A percentile compares a stretch with the other conserved stretches of the same genome.
phyloP scores from a whole-genome alignment of 2,113 vertebrate genomes.

The Ophiodon elongatus region DNA sequence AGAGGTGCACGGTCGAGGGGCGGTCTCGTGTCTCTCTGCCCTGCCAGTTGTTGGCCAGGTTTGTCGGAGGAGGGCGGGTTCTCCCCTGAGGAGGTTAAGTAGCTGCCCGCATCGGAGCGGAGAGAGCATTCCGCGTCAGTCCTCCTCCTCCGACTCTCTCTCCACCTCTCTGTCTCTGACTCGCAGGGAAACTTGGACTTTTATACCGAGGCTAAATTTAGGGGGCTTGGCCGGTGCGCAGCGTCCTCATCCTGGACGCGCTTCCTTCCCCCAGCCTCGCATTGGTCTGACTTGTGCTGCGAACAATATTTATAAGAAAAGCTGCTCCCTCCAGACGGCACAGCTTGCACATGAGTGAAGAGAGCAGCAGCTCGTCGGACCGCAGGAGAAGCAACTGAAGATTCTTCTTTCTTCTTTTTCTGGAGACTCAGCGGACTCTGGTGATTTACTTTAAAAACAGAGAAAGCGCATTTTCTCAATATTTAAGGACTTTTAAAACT shows the following conservation, averaged over 20 bases:
- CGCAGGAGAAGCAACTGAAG: constrained; percentile 35
- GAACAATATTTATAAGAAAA: constrained; percentile 78
- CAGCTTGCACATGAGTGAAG: constrained; percentile 65
- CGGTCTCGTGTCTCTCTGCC: constrained; percentile 11
- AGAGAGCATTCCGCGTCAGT: constrained; percentile 53
- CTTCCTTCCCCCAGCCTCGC: constrained; percentile 84
- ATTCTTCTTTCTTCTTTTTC: neutral
- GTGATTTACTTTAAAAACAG: constrained; percentile 1
- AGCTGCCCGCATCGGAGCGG: constrained; percentile 46
- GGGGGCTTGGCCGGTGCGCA: constrained; percentile 80
- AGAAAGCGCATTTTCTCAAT: constrained; percentile 5
- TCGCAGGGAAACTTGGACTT: constrained; percentile 73
- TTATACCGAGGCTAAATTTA: constrained; percentile 92
- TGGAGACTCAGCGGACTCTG: constrained; percentile 36
- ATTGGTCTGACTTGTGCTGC: constrained; percentile 83
- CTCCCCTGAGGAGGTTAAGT: constrained; percentile 76
- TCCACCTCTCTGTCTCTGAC: constrained; percentile 28
- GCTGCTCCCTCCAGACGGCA: constrained; percentile 62
- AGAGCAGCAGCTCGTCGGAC: constrained; percentile 46
- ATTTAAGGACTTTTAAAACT: neutral
- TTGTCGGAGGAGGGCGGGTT: constrained; percentile 61
- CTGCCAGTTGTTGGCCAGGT: constrained; percentile 66
- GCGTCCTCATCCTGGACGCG: constrained; percentile 85
- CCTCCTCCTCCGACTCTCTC: constrained; percentile 6
- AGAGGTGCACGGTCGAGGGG: neutral